Percentiles rank a stretch among this genome's conserved stretches.
phyloP scores from a whole-genome alignment of 2,113 vertebrate species.

The Tenrec ecaudatus region DNA sequence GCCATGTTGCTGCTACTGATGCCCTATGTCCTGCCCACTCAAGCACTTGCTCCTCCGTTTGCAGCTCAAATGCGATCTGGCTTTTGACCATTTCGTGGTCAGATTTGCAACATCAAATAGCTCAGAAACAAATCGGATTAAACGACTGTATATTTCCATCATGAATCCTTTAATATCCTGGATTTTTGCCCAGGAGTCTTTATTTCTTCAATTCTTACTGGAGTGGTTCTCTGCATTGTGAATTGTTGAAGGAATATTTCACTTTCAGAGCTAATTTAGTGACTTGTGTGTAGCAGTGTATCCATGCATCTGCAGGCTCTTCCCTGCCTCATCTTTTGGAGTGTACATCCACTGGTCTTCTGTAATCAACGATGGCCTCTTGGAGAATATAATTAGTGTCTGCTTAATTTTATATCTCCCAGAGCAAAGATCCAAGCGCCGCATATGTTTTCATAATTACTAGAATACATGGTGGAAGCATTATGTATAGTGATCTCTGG shows the following conservation, averaged over 20 bases:
- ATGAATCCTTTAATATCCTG: neutral
- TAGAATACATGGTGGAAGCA: conserved; percentile 25
- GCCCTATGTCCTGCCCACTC: neutral
- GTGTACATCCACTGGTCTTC: neutral
- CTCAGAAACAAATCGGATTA: neutral
- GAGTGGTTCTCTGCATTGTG: neutral
- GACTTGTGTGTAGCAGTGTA: neutral
- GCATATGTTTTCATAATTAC: conserved; percentile 42
- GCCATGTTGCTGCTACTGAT: too few relatives aligned
- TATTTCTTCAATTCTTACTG: neutral
- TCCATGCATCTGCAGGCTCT: neutral
- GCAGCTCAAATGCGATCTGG: neutral
- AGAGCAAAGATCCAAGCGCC: neutral
- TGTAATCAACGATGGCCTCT: conserved; percentile 8
- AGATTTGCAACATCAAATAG: neutral
- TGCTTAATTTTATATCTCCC: conserved; percentile 20
- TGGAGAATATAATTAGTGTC: conserved; percentile 1
- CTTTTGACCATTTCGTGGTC: too few relatives aligned
- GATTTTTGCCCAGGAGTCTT: neutral
- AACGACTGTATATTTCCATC: neutral
- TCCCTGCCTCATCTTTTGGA: neutral
- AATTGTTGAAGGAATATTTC: neutral
- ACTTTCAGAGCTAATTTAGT: neutral
- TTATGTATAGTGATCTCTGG: conserved; percentile 56
- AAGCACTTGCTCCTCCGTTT: fast-evolving